Percentiles rank a stretch among this genome's conserved stretches.
Evolutionary conservation across 2,888 invertebrate species (phyloP).

Genomic region (Hypselothyrea guttata): DNA sequence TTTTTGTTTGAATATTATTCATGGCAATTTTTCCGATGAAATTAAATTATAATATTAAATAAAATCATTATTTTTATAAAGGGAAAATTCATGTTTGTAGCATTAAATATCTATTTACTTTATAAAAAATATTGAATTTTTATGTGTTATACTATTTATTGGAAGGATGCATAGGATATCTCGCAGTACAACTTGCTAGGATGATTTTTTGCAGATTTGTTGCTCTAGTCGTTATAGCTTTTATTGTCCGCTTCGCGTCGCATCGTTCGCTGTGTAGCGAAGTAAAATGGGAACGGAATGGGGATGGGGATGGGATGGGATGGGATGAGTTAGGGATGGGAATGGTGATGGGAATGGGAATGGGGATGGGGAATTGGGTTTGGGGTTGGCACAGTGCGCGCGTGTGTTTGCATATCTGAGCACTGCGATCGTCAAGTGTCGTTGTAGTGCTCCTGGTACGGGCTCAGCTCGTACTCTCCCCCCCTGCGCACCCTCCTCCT

Average conservation of each 20-base stretch:
- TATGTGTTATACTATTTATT: too few species aligned
- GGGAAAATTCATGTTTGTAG: too few species aligned
- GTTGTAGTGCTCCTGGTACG: slow-evolving; percentile 15
- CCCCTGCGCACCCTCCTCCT: too few species aligned
- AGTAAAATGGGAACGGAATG: too few species aligned
- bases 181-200: too few species aligned
- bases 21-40: too few species aligned
- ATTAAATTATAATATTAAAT: too few species aligned
- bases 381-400: slow-evolving; percentile 22
- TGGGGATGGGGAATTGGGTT: neutral
- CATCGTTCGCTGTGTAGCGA: slow-evolving; percentile 12
- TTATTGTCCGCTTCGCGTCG: slow-evolving; percentile 18
- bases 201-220: neutral
- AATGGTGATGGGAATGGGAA: slow-evolving; percentile 5
- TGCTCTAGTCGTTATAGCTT: neutral
- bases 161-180: too few species aligned
- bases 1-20: too few species aligned
- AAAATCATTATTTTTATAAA: too few species aligned
- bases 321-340: neutral
- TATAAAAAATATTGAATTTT: too few species aligned
- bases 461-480: neutral
- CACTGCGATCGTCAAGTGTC: slow-evolving; percentile 63
- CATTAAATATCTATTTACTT: too few species aligned
- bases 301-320: neutral
- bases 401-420: slow-evolving; percentile 68